phyloP scores from a whole-genome alignment of 2,888 invertebrate genomes.

The Chymomyza amoena region DNA sequence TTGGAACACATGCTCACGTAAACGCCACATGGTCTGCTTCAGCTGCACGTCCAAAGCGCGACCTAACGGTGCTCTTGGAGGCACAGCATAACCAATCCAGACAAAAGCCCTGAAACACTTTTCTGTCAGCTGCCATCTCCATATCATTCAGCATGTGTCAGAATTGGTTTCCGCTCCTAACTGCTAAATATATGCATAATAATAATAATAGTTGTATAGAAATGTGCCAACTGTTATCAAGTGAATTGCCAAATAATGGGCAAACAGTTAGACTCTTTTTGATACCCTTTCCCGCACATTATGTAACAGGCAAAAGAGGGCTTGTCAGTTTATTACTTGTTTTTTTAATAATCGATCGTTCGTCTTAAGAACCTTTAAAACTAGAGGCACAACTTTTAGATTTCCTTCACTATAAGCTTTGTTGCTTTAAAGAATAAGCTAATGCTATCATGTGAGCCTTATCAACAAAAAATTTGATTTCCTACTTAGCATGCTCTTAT shows the following conservation, averaged over 20 bases:
- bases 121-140: not conserved
- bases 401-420: no score
- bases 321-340: no score
- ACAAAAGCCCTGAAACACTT: not conserved
- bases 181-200: not conserved
- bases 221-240: slow-evolving; percentile 51
- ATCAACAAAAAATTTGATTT: no score
- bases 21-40: not conserved
- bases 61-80: not conserved
- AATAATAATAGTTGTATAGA: not conserved
- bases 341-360: no score
- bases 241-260: slow-evolving; percentile 17
- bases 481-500: no score
- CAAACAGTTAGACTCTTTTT: not conserved
- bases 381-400: no score
- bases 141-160: not conserved
- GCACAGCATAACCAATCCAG: not conserved
- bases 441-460: no score
- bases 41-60: not conserved
- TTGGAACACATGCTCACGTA: not conserved
- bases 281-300: no score
- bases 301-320: no score
- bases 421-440: no score
- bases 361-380: no score
- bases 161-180: not conserved